Evolutionary conservation across 1,140 invertebrate species (phyloP).

Genomic region (Drosophila ogumai): DNA sequence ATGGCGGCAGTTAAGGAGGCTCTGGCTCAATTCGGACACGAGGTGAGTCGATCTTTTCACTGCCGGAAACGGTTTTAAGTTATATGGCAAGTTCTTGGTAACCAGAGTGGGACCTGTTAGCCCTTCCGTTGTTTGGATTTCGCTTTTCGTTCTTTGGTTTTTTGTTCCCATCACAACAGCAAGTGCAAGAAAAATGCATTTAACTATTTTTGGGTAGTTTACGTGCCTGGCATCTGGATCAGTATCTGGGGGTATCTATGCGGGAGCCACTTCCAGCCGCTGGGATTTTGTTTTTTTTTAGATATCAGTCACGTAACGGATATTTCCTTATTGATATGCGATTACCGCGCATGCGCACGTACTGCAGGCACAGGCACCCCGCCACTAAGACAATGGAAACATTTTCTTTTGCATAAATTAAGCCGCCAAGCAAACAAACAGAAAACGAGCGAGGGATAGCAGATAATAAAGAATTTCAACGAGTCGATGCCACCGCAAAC

Average conservation of each 20-base stretch:
- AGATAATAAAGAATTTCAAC: slow-evolving; percentile 59
- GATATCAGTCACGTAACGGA: slow-evolving; percentile 85
- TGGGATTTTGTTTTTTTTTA: slow-evolving; percentile 44
- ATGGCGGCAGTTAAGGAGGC: slow-evolving; percentile 84
- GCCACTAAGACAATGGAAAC: slow-evolving; percentile 68
- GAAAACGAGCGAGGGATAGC: slow-evolving; percentile 7
- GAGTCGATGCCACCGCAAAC: slow-evolving; percentile 60
- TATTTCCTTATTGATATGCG: slow-evolving; percentile 84
- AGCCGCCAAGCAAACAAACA: slow-evolving; percentile 58
- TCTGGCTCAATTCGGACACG: slow-evolving; percentile 72
- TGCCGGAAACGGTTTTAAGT: slow-evolving; percentile 47
- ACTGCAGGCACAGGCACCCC: slow-evolving; percentile 43
- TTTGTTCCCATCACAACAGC: slow-evolving; percentile 50
- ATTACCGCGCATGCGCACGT: slow-evolving; percentile 82
- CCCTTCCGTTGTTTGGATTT: slow-evolving; percentile 26
- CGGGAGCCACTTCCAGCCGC: slow-evolving; percentile 43
- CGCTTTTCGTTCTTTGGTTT: slow-evolving; percentile 9
- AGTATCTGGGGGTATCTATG: slow-evolving; percentile 43
- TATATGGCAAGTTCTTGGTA: slow-evolving; percentile 58
- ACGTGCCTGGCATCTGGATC: slow-evolving; percentile 70
- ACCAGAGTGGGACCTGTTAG: slow-evolving; percentile 11
- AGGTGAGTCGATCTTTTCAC: slow-evolving; percentile 64
- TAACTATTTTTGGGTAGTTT: slow-evolving; percentile 64
- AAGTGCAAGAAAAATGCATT: slow-evolving; percentile 58
- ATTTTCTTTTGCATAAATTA: slow-evolving; percentile 79